Evolutionary conservation across 2,888 invertebrate genomes (phyloP).

Genomic region (Cephus pulcher): DNA sequence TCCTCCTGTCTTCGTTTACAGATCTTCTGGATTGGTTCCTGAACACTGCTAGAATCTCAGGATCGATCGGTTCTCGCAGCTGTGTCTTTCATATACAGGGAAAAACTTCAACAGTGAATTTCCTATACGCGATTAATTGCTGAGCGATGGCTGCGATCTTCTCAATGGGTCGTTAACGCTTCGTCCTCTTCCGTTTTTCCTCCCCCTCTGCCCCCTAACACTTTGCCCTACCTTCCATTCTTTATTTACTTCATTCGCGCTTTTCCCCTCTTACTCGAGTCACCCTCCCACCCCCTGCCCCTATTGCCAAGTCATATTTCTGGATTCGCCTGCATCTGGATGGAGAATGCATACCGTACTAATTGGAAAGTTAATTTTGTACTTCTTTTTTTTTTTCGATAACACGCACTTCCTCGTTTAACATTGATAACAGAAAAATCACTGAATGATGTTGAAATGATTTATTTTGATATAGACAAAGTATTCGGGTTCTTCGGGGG

Average conservation of each 20-base stretch:
- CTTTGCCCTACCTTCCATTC: not conserved
- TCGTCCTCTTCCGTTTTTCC: constrained; percentile 17
- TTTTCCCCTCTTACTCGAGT: not conserved
- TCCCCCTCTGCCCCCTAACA: not conserved
- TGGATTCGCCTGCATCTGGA: not conserved
- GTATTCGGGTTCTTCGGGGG: constrained; percentile 32
- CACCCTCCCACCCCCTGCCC: not conserved
- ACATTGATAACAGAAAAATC: not conserved
- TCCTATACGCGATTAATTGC: not conserved
- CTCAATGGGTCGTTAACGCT: constrained; percentile 10
- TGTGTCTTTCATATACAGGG: too few relatives aligned
- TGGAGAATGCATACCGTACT: not conserved
- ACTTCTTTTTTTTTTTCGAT: too few relatives aligned
- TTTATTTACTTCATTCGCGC: not conserved
- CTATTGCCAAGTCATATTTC: not conserved
- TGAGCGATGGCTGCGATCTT: not conserved
- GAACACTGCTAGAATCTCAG: not conserved
- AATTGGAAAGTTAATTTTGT: not conserved
- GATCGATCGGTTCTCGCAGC: not conserved
- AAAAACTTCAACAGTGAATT: too few relatives aligned
- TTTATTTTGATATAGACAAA: constrained; percentile 40
- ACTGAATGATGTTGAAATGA: constrained; percentile 23
- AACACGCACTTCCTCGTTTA: not conserved
- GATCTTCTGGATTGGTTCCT: not conserved
- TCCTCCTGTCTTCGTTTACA: not conserved